phyloP scores from a whole-genome alignment of 2,113 vertebrate species.

The Entosphenus tridentatus region DNA sequence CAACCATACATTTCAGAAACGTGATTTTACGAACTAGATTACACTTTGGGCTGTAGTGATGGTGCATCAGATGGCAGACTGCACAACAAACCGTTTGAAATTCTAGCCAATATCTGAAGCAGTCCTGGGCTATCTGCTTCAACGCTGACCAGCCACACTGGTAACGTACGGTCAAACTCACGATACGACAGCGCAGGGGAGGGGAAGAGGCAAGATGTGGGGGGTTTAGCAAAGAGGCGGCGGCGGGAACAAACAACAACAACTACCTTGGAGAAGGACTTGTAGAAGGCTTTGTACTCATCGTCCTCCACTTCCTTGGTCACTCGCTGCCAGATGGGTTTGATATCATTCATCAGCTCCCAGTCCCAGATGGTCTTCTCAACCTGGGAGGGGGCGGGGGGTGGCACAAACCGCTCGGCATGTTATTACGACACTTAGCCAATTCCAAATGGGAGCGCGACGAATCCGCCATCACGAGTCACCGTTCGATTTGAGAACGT shows the following conservation, averaged over 20 bases:
- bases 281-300: slow-evolving; percentile 94
- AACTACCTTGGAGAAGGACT: slow-evolving; percentile 73
- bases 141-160: too few relatives aligned
- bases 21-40: background rate
- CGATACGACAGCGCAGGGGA: background rate
- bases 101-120: background rate
- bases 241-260: background rate
- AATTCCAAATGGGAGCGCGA: too few relatives aligned
- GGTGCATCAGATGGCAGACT: too few relatives aligned
- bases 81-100: background rate
- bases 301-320: slow-evolving; percentile 89
- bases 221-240: background rate
- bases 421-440: too few relatives aligned
- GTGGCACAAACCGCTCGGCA: too few relatives aligned
- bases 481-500: too few relatives aligned
- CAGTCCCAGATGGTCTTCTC: slow-evolving; percentile 98
- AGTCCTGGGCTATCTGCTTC: too few relatives aligned
- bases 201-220: background rate
- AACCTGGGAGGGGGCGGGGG: slow-evolving; percentile 28
- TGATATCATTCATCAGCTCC: slow-evolving; percentile 98
- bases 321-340: slow-evolving; percentile 91
- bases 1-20: background rate
- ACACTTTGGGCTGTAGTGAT: too few relatives aligned
- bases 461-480: too few relatives aligned
- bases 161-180: background rate